Conservation (phyloP, 2,888 invertebrate species). For the Lymantria monacha region DNA sequence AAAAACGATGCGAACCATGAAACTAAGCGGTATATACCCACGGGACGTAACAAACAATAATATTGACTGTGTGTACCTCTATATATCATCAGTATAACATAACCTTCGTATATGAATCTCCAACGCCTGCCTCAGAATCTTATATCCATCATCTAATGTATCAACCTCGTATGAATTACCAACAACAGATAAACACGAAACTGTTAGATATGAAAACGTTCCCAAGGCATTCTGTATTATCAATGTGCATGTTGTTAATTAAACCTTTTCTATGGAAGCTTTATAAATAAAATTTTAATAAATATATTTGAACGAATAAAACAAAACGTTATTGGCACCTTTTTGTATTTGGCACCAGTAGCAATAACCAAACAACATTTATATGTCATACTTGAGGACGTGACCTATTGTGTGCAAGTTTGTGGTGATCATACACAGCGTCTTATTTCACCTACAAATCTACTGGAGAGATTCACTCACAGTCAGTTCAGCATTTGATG, state of each 20-base stretch:
- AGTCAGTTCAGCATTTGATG: too few species aligned
- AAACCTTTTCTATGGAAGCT: constrained; percentile 13
- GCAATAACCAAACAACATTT: constrained; percentile 43
- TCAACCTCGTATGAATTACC: too few species aligned
- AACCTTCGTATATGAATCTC: too few species aligned
- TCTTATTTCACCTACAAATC: too few species aligned
- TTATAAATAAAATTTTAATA: constrained; percentile 6
- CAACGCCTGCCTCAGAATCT: too few species aligned
- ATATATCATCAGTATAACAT: too few species aligned
- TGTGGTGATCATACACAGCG: background rate
- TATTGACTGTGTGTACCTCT: too few species aligned
- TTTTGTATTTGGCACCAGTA: constrained; percentile 72
- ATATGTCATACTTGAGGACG: constrained; percentile 10
- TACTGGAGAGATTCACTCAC: too few species aligned
- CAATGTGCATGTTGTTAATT: constrained; percentile 19
- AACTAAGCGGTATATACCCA: background rate
- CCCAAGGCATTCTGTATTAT: constrained; percentile 16
- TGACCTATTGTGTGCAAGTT: background rate
- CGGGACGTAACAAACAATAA: background rate
- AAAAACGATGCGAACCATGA: background rate
- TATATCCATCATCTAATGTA: too few species aligned
- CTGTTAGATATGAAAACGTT: constrained; percentile 10
- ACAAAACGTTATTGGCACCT: constrained; percentile 63
- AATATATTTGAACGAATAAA: background rate
- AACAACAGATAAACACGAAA: too few species aligned